Percentiles rank a stretch among this genome's conserved stretches.
Evolutionary conservation across 2,797 vertebrate genomes (phyloP).

Genomic region (Tapirus indicus): DNA sequence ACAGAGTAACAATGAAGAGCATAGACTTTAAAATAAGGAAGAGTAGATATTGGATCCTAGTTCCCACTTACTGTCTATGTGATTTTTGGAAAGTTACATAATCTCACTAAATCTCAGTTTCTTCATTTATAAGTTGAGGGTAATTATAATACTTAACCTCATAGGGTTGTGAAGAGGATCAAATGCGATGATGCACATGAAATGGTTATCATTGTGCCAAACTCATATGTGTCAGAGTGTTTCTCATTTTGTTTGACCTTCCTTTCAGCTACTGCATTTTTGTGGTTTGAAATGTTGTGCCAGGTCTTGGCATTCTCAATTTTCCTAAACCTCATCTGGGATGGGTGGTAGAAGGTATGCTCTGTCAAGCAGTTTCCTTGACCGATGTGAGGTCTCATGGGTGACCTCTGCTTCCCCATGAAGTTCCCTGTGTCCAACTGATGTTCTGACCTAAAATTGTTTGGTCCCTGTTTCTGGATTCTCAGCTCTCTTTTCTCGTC

Average conservation of each 20-base stretch:
- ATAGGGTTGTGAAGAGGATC: neutral
- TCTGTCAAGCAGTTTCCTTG: neutral
- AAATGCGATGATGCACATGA: neutral
- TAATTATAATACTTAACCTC: neutral
- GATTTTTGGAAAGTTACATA: neutral
- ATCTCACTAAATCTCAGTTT: neutral
- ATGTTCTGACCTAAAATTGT: neutral
- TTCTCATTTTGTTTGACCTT: neutral
- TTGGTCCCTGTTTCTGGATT: neutral
- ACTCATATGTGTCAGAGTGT: neutral
- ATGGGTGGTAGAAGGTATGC: neutral
- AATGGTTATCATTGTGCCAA: neutral
- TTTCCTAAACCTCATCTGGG: neutral
- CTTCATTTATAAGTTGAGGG: neutral
- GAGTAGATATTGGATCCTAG: neutral
- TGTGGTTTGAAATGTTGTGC: neutral
- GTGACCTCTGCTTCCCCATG: neutral
- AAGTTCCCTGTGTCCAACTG: neutral
- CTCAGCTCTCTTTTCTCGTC: neutral
- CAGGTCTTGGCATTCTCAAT: neutral
- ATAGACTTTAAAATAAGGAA: constrained; percentile 23
- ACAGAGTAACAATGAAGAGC: neutral
- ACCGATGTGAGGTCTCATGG: neutral
- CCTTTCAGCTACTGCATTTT: neutral
- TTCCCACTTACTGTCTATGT: neutral